Conservation (phyloP, 2,797 vertebrate species). For the Anguilla pacifica region DNA sequence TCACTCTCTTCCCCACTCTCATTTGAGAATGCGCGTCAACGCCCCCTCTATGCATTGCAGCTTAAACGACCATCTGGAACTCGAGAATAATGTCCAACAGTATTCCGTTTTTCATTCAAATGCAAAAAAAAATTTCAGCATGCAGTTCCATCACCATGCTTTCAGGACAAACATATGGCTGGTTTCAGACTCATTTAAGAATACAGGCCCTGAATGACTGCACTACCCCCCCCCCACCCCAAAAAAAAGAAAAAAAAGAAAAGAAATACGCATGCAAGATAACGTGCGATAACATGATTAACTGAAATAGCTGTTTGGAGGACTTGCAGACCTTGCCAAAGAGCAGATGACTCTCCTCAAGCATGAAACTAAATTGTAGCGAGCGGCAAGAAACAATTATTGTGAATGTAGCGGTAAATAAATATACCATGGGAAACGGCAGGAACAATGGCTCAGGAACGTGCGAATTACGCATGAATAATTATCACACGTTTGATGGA, state of each 20-base stretch:
- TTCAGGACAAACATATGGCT: conserved; percentile 6
- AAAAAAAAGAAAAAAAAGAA: not conserved
- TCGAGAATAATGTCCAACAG: conserved; percentile 64
- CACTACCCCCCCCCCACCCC: too few relatives aligned
- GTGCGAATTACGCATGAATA: conserved; percentile 46
- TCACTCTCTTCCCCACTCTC: not conserved
- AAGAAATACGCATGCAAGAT: conserved; percentile 30
- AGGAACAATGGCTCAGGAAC: conserved; percentile 33
- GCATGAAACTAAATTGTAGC: conserved; percentile 28
- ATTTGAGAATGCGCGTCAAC: not conserved
- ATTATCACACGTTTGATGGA: conserved; percentile 67
- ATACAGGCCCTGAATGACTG: not conserved
- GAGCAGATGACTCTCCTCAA: conserved; percentile 50
- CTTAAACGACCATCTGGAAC: conserved; percentile 74
- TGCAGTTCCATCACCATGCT: conserved; percentile 34
- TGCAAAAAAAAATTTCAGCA: conserved; percentile 40
- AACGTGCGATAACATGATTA: conserved; percentile 24
- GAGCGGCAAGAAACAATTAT: conserved; percentile 43
- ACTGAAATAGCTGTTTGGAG: conserved; percentile 51
- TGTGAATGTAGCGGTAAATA: not conserved
- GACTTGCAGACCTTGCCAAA: conserved; percentile 55
- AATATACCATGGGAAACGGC: conserved; percentile 35
- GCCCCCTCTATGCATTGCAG: not conserved
- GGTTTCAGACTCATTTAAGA: not conserved
- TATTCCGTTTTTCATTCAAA: conserved; percentile 64